Conservation (phyloP, 2,888 invertebrate species). For the Acanthosepion esculentum region DNA sequence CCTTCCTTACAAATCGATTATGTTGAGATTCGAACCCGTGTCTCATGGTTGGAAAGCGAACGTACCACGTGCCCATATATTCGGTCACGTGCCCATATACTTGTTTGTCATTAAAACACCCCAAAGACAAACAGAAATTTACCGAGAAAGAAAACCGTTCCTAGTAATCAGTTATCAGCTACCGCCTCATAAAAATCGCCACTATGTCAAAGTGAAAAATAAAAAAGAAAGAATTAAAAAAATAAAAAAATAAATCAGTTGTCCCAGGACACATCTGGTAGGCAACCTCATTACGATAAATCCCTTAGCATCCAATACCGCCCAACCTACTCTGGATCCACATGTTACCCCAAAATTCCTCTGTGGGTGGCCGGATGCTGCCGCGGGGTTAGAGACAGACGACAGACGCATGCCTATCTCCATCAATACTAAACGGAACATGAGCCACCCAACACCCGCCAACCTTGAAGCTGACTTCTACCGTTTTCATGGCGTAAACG, state of each 20-base stretch:
- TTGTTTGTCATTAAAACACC: neutral
- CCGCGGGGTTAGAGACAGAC: neutral
- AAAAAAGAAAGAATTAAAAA: neutral
- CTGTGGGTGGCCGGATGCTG: slow-evolving; percentile 1
- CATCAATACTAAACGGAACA: neutral
- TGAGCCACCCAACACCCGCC: neutral
- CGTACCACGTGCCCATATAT: no score
- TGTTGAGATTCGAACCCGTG: no score
- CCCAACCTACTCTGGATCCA: neutral
- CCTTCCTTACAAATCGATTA: no score
- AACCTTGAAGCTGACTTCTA: neutral
- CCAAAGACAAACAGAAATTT: neutral
- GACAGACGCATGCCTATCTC: neutral
- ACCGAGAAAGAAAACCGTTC: neutral
- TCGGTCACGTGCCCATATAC: no score
- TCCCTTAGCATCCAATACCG: neutral
- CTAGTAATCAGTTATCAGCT: neutral
- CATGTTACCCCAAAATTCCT: neutral
- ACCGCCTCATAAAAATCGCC: neutral
- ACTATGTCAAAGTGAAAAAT: neutral
- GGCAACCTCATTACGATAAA: neutral
- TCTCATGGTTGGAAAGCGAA: no score
- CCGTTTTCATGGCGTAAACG: neutral
- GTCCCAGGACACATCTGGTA: neutral
- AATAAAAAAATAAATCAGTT: neutral